Conservation (phyloP, 2,888 invertebrate species). For the Megaustenia siamemsis region DNA sequence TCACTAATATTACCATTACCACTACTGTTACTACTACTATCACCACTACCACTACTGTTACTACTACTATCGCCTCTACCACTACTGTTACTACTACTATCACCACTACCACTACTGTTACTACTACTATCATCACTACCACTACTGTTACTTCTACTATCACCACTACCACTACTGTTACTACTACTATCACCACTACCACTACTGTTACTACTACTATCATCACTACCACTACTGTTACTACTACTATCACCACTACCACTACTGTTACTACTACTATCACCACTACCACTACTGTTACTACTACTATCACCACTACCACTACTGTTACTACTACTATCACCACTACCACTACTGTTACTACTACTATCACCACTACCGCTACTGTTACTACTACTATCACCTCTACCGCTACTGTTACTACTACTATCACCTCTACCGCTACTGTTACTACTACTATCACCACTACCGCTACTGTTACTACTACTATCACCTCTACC, state of each 20-base stretch:
- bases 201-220: neutral
- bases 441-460: neutral
- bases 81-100: no score
- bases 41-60: no score
- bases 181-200: neutral
- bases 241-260: slow-evolving; percentile 16
- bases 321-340: slow-evolving; percentile 21
- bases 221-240: neutral
- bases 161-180: neutral
- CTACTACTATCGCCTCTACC: no score
- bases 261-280: slow-evolving; percentile 30
- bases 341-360: slow-evolving; percentile 14
- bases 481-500: no score
- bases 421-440: no score
- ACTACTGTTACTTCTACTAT: no score
- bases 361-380: slow-evolving; percentile 18
- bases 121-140: no score
- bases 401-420: no score
- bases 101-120: no score
- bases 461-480: neutral
- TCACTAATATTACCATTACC: no score
- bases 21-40: no score
- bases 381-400: slow-evolving; percentile 20
- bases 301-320: slow-evolving; percentile 7
- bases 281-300: slow-evolving; percentile 12